These are phyloP conservation scores for Calameuta pallipes DNA, from an alignment of 2,888 invertebrate species.

Conservation along the genomic window DNA sequence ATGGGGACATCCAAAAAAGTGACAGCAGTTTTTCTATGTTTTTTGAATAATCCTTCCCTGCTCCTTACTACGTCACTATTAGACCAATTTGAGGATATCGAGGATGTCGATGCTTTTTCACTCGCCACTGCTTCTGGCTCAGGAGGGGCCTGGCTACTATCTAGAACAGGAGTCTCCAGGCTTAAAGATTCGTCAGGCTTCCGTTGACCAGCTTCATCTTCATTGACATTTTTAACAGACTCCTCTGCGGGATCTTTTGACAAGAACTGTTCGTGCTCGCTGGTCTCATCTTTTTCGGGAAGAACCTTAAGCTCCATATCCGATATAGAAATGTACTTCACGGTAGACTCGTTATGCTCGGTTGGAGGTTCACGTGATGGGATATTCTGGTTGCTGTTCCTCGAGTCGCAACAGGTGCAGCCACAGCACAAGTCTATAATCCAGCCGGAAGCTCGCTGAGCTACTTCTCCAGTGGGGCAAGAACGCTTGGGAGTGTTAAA, in stretches of 20 bases:
- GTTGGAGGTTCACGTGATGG: not conserved
- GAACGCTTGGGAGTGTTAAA: slow-evolving; percentile 36
- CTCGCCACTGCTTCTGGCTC: too few species aligned
- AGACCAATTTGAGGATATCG: too few species aligned
- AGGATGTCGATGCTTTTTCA: too few species aligned
- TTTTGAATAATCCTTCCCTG: too few species aligned
- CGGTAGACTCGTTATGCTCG: not conserved
- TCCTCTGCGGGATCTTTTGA: not conserved
- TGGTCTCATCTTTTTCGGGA: not conserved
- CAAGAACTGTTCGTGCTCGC: not conserved
- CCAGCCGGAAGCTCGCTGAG: slow-evolving; percentile 34
- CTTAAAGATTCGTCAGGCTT: too few species aligned
- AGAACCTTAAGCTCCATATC: not conserved
- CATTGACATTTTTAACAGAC: too few species aligned
- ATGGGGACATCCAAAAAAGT: too few species aligned
- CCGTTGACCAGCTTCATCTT: too few species aligned
- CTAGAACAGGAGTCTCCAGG: too few species aligned
- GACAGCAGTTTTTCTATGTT: too few species aligned
- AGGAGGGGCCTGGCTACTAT: too few species aligned
- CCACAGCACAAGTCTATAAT: slow-evolving; percentile 38
- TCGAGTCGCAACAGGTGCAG: slow-evolving; percentile 17
- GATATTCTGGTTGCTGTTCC: not conserved
- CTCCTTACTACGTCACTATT: too few species aligned
- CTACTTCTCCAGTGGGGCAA: slow-evolving; percentile 28
- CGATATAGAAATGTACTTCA: not conserved